Evolutionary conservation across 2,888 invertebrate species (phyloP).

Genomic region (Mongoloraphidia duomilia): DNA sequence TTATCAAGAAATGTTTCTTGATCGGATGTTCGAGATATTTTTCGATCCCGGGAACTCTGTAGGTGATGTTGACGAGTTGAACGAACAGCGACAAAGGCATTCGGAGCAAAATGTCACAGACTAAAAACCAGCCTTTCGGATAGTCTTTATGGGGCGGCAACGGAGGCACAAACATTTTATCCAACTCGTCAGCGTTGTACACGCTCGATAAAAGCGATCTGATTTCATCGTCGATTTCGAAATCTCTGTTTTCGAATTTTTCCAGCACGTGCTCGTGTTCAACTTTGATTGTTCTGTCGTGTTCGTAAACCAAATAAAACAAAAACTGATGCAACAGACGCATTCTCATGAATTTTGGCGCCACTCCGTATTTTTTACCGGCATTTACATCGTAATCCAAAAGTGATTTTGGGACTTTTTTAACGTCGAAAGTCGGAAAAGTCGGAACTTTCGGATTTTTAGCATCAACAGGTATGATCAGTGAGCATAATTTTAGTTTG

Average conservation of each 20-base stretch:
- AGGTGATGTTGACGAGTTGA: conserved; percentile 45
- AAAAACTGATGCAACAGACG: conserved; percentile 51
- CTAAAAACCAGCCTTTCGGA: conserved; percentile 49
- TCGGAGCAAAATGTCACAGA: conserved; percentile 52
- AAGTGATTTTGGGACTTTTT: too few relatives aligned
- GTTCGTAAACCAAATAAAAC: conserved; percentile 49
- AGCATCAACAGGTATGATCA: too few relatives aligned
- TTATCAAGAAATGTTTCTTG: conserved; percentile 45
- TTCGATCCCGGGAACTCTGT: conserved; percentile 38
- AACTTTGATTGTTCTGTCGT: conserved; percentile 2
- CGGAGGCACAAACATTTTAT: conserved; percentile 61
- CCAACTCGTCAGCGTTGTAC: conserved; percentile 38
- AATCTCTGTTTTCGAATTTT: conserved; percentile 14
- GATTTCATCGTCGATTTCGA: conserved; percentile 25
- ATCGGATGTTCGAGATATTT: conserved; percentile 50
- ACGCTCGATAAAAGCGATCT: conserved; percentile 31
- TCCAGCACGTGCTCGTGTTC: conserved; percentile 23
- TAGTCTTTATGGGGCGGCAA: conserved; percentile 43
- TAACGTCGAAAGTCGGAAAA: conserved; percentile 14
- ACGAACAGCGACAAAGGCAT: conserved; percentile 58
- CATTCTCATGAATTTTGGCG: conserved; percentile 53
- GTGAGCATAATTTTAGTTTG: conserved; percentile 36
- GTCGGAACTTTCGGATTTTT: conserved; percentile 7
- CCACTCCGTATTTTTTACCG: conserved; percentile 33
- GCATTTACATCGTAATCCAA: conserved; percentile 11